Percentiles rank a stretch among this genome's conserved stretches.
Conservation (phyloP, 1,140 invertebrate species). For the Leptestheria dahalacensis region DNA sequence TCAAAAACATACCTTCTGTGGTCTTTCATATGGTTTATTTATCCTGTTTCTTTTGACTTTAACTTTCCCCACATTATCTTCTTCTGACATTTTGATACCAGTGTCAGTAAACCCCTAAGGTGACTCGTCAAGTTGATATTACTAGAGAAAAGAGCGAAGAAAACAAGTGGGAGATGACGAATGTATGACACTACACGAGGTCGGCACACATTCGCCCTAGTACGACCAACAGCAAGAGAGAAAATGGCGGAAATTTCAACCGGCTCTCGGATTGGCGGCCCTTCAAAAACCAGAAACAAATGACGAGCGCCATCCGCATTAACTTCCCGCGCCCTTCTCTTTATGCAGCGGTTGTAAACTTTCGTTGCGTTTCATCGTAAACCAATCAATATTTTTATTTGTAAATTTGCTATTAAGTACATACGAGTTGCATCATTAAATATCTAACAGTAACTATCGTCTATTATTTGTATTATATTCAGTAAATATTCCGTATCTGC, state of each 20-base stretch:
- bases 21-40: constrained; percentile 12
- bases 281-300: constrained; percentile 6
- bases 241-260: constrained; percentile 9
- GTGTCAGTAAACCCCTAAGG: too few relatives aligned
- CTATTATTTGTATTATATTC: too few relatives aligned
- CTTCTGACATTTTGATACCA: constrained; percentile 10
- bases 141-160: not conserved
- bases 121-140: too few relatives aligned
- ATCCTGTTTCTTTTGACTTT: constrained; percentile 9
- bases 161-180: not conserved
- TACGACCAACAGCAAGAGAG: not conserved
- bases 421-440: too few relatives aligned
- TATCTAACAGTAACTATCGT: too few relatives aligned
- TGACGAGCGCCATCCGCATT: not conserved
- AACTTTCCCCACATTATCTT: constrained; percentile 15
- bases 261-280: constrained; percentile 3
- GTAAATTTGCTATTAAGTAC: too few relatives aligned
- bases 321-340: not conserved
- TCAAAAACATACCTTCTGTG: constrained; percentile 11
- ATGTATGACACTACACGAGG: not conserved
- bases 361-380: too few relatives aligned
- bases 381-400: too few relatives aligned
- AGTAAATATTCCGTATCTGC: too few relatives aligned
- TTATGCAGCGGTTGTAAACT: not conserved
- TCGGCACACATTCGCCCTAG: not conserved